A percentile compares a stretch with the other conserved stretches of the same genome.
These are phyloP conservation scores for Erethizon dorsatum DNA, from an alignment of 2,797 vertebrate genomes.

Conservation along the genomic window DNA sequence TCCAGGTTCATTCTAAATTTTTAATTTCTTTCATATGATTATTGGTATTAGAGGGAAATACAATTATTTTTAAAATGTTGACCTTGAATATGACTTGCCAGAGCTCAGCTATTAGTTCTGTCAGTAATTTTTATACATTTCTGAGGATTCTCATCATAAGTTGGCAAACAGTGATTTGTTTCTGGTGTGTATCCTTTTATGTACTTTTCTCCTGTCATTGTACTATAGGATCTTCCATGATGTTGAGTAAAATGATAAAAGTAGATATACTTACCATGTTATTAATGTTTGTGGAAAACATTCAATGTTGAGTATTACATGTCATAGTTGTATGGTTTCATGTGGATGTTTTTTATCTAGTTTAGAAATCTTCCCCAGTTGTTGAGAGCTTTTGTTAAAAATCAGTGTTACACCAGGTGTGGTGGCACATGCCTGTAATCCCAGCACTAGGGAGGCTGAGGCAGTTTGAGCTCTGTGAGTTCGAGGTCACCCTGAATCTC, in stretches of 20 bases:
- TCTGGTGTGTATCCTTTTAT: not conserved
- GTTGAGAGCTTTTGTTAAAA: not conserved
- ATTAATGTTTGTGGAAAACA: not conserved
- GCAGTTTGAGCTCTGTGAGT: not conserved
- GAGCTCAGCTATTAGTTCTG: not conserved
- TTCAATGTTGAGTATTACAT: not conserved
- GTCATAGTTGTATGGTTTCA: not conserved
- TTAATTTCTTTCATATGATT: conserved; percentile 14
- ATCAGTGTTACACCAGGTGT: not conserved
- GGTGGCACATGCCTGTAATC: not conserved
- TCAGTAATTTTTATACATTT: not conserved
- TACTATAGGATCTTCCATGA: not conserved
- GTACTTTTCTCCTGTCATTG: not conserved
- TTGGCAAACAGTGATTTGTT: not conserved
- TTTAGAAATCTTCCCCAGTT: not conserved
- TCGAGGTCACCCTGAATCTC: too few relatives aligned
- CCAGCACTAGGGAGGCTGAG: not conserved
- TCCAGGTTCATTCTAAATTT: not conserved
- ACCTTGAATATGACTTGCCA: not conserved
- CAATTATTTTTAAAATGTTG: not conserved
- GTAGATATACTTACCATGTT: not conserved
- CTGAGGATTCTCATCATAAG: conserved; percentile 9
- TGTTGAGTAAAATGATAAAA: not conserved
- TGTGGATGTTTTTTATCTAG: not conserved
- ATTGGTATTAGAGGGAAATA: conserved; percentile 5